Conservation (phyloP, 2,797 vertebrate genomes). For the Capromys pilorides region DNA sequence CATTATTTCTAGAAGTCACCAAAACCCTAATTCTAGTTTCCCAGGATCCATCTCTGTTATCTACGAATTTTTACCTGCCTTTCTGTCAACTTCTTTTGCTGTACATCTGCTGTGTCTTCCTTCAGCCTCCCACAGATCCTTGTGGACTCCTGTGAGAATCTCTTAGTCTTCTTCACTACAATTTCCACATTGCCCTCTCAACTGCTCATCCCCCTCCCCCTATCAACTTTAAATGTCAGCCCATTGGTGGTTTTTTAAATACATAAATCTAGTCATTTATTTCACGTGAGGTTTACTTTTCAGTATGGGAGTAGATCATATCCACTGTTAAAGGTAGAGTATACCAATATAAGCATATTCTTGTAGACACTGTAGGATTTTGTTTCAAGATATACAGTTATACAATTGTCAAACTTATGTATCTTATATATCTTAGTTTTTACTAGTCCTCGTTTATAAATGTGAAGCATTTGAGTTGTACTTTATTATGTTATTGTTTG, state of each 20-base stretch:
- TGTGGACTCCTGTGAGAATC: neutral
- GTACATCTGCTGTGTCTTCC: neutral
- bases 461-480: neutral
- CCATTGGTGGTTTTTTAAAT: conserved; percentile 12
- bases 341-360: neutral
- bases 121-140: neutral
- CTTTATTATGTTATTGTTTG: conserved; percentile 53
- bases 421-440: conserved; percentile 36
- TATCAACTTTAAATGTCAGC: neutral
- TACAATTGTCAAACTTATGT: conserved; percentile 26
- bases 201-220: neutral
- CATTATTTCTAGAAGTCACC: conserved; percentile 11
- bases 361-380: conserved; percentile 22
- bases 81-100: conserved; percentile 29
- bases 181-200: neutral
- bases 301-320: conserved; percentile 4
- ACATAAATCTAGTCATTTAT: conserved; percentile 3
- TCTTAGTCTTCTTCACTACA: neutral
- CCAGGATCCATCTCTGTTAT: neutral
- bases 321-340: conserved; percentile 10
- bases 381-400: conserved; percentile 45
- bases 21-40: conserved; percentile 29
- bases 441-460: conserved; percentile 43
- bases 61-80: neutral
- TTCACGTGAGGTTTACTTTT: conserved; percentile 58